phyloP scores from a whole-genome alignment of 2,113 vertebrate genomes.

The Spilogale gracilis region DNA sequence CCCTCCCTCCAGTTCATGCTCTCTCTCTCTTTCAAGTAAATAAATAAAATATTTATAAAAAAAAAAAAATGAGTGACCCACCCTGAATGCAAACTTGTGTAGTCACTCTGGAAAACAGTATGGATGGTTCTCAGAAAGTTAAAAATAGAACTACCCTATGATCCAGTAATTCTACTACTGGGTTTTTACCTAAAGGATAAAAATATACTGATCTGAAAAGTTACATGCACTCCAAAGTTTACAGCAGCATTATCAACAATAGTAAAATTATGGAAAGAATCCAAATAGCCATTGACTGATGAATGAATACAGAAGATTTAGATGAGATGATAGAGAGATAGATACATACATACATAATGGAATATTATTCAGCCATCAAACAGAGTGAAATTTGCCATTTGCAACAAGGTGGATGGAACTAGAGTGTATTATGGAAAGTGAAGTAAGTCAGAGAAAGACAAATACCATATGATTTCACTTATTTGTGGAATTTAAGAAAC shows the following conservation, averaged over 20 bases:
- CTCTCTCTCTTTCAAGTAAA: no score
- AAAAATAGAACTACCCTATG: background rate
- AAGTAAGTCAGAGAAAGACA: background rate
- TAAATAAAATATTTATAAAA: no score
- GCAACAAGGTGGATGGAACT: background rate
- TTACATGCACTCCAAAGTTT: background rate
- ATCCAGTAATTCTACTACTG: background rate
- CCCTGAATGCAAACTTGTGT: background rate
- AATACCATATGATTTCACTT: background rate
- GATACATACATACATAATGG: background rate
- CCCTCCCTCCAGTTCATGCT: no score
- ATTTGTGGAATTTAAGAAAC: background rate
- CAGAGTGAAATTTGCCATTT: background rate
- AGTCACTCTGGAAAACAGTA: background rate
- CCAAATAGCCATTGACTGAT: background rate
- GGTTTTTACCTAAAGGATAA: background rate
- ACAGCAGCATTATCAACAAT: background rate
- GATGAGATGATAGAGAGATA: no score
- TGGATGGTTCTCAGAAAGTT: background rate
- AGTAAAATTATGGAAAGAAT: background rate
- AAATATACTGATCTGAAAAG: background rate
- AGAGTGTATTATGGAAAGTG: background rate
- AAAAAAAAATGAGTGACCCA: background rate
- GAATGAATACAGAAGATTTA: background rate
- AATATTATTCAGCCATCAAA: background rate